Evolutionary conservation across 2,797 vertebrate species (phyloP).

Genomic region (Chelon labrosus): DNA sequence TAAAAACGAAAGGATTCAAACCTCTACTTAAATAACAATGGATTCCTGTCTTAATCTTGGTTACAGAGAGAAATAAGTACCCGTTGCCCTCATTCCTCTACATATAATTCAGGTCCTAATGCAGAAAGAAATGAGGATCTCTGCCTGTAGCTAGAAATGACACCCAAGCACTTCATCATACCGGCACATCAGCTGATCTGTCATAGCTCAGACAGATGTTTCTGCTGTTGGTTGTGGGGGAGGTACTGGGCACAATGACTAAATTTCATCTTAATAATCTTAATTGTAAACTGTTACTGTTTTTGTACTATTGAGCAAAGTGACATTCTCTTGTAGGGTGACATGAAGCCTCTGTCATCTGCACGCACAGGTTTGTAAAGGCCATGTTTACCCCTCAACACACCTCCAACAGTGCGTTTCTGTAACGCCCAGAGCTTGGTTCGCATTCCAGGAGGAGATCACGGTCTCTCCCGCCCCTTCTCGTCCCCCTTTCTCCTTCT

Average conservation of each 20-base stretch:
- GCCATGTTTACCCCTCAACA: conserved; percentile 54
- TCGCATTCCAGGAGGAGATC: conserved; percentile 34
- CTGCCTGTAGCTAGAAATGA: conserved; percentile 32
- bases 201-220: background rate
- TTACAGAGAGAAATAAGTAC: conserved; percentile 24
- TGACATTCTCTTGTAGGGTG: background rate
- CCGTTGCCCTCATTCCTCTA: conserved; percentile 12
- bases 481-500: conserved; percentile 17
- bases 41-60: background rate
- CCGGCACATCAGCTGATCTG: conserved; percentile 31
- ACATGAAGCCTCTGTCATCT: background rate
- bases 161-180: conserved; percentile 29
- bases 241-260: background rate
- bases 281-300: no score
- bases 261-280: background rate
- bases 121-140: conserved; percentile 20
- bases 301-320: background rate
- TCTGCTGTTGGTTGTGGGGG: background rate
- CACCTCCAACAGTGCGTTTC: conserved; percentile 52
- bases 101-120: conserved; percentile 8
- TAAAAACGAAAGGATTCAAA: conserved; percentile 26
- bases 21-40: conserved; percentile 48
- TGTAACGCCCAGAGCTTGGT: conserved; percentile 5
- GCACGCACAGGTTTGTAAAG: conserved; percentile 23
- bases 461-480: background rate